Conservation (phyloP, 2,888 invertebrate genomes). For the Habrosyne pyritoides region DNA sequence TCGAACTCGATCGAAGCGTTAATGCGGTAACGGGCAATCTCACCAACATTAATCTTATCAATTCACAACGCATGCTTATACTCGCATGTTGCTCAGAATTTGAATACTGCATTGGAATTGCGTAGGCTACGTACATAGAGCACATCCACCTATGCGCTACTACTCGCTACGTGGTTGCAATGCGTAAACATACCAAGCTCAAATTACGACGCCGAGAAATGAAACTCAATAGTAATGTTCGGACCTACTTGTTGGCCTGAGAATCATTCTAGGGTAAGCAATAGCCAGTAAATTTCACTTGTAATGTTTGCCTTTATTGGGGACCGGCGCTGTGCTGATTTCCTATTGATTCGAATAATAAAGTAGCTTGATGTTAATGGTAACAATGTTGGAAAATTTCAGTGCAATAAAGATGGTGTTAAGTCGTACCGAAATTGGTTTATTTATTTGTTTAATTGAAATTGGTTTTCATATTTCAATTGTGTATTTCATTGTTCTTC, state of each 20-base stretch:
- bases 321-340: constrained; percentile 22
- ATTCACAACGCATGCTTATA: constrained; percentile 61
- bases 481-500: neutral
- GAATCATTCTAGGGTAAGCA: constrained; percentile 22
- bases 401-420: constrained; percentile 8
- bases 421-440: constrained; percentile 4
- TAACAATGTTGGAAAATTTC: constrained; percentile 12
- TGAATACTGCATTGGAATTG: constrained; percentile 59
- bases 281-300: constrained; percentile 24
- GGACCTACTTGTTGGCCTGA: constrained; percentile 13
- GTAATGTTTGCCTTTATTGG: constrained; percentile 26
- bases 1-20: constrained; percentile 39
- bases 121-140: constrained; percentile 31
- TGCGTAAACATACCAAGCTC: constrained; percentile 20
- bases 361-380: constrained; percentile 17
- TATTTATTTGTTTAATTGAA: constrained; percentile 1
- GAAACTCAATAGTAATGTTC: constrained; percentile 19
- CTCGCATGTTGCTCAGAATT: constrained; percentile 57
- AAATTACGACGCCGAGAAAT: constrained; percentile 18
- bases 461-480: neutral
- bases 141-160: constrained; percentile 31
- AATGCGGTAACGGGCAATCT: constrained; percentile 49
- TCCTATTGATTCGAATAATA: constrained; percentile 26
- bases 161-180: constrained; percentile 23
- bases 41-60: constrained; percentile 69